Evolutionary conservation across 1,140 invertebrate species (phyloP).

Genomic region (Dendroctonus ponderosae): DNA sequence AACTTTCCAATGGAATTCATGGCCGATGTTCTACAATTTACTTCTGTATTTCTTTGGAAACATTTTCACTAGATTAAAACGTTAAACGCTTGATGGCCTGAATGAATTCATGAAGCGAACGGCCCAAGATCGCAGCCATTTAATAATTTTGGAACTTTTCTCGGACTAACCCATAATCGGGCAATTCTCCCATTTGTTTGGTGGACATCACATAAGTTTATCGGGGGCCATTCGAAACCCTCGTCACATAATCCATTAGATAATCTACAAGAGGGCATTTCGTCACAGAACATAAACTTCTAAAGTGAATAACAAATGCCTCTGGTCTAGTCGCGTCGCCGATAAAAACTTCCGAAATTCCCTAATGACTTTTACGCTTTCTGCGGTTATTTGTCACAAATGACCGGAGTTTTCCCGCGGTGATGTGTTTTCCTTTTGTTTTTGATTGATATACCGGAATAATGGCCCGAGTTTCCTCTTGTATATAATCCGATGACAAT

Average conservation of each 20-base stretch:
- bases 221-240: neutral
- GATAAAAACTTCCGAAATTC: neutral
- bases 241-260: constrained; percentile 5
- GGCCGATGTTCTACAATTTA: too few relatives aligned
- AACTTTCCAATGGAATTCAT: too few relatives aligned
- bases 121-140: too few relatives aligned
- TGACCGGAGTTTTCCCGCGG: neutral
- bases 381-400: neutral
- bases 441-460: neutral
- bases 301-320: neutral
- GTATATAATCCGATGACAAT: too few relatives aligned
- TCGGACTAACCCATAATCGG: too few relatives aligned
- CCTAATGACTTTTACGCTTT: constrained; percentile 5
- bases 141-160: too few relatives aligned
- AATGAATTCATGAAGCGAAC: too few relatives aligned
- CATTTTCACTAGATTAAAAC: too few relatives aligned
- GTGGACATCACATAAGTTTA: too few relatives aligned
- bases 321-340: neutral
- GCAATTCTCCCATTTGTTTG: too few relatives aligned
- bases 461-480: neutral
- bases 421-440: neutral
- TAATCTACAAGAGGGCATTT: constrained; percentile 1
- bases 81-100: too few relatives aligned
- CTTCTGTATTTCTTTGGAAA: too few relatives aligned
- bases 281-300: constrained; percentile 3